These are phyloP conservation scores for Papilio glaucus DNA, from an alignment of 1,140 invertebrate genomes.

Conservation along the genomic window DNA sequence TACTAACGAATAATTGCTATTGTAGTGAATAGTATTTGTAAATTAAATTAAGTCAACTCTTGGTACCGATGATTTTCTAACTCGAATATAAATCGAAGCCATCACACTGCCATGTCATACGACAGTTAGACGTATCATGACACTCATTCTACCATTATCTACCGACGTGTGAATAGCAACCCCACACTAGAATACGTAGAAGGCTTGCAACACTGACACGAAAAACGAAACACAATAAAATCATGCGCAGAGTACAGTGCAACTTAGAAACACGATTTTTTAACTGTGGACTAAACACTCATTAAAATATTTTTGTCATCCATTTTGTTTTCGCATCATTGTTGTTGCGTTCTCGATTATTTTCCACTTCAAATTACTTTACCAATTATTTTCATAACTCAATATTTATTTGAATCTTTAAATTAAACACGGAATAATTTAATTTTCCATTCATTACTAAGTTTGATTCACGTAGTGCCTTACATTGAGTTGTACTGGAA, in stretches of 20 bases:
- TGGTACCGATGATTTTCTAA: conserved; percentile 47
- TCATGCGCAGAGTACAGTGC: conserved; percentile 53
- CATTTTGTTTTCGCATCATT: conserved; percentile 54
- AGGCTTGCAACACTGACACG: conserved; percentile 77
- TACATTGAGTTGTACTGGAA: conserved; percentile 22
- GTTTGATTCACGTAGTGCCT: conserved; percentile 33
- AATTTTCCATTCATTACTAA: conserved; percentile 23
- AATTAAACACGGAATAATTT: conserved; percentile 10
- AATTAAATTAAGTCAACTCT: conserved; percentile 22
- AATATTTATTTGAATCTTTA: conserved; percentile 4
- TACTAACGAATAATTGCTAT: too few relatives aligned
- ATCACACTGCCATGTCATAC: conserved; percentile 67
- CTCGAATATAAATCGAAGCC: conserved; percentile 54
- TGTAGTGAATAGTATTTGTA: neutral
- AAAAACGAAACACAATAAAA: conserved; percentile 62
- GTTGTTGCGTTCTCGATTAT: conserved; percentile 53
- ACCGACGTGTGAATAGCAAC: conserved; percentile 64
- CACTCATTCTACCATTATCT: conserved; percentile 49
- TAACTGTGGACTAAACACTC: conserved; percentile 54
- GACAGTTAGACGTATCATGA: conserved; percentile 49
- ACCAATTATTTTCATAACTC: neutral
- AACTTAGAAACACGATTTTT: conserved; percentile 32
- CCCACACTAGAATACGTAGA: conserved; percentile 71
- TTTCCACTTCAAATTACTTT: conserved; percentile 10
- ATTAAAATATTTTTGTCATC: conserved; percentile 58